A percentile compares a stretch with the other conserved stretches of the same genome.
phyloP scores from a whole-genome alignment of 92 coral and sea anemone genomes.

The Actinostola sp. region DNA sequence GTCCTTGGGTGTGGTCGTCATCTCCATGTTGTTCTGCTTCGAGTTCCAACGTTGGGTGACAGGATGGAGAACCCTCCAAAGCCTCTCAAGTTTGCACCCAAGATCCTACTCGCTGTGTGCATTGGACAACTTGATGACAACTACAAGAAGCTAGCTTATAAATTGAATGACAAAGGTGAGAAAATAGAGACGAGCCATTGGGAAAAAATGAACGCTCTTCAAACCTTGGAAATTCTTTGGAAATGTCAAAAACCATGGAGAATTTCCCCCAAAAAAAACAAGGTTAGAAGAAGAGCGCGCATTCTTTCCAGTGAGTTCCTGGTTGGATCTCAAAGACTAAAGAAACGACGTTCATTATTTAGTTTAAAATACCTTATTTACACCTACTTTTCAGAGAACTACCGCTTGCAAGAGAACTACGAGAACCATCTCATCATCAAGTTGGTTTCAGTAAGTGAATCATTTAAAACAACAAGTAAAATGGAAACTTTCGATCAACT shows the following conservation, averaged over 20 bases:
- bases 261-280: too few species aligned
- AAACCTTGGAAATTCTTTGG: too few species aligned
- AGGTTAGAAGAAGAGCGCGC: too few species aligned
- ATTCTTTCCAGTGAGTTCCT: too few species aligned
- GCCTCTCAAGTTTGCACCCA: constrained; percentile 97
- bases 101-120: constrained; percentile 91
- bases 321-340: neutral
- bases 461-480: too few species aligned
- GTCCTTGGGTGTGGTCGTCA: constrained; percentile 83
- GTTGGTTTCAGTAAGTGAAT: constrained; percentile 86
- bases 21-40: constrained; percentile 82
- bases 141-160: constrained; percentile 94
- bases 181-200: too few species aligned
- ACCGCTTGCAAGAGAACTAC: constrained; percentile 93
- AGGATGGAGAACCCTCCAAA: constrained; percentile 96
- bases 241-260: too few species aligned
- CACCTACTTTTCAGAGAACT: constrained; percentile 68
- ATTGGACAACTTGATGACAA: constrained; percentile 97
- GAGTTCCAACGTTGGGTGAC: constrained; percentile 99
- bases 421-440: constrained; percentile 97
- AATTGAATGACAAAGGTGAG: constrained; percentile 93
- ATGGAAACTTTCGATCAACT: too few species aligned
- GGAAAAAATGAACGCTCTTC: too few species aligned
- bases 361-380: neutral
- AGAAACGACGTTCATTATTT: neutral